Conservation (phyloP, 2,113 vertebrate species). For the Vidua macroura region DNA sequence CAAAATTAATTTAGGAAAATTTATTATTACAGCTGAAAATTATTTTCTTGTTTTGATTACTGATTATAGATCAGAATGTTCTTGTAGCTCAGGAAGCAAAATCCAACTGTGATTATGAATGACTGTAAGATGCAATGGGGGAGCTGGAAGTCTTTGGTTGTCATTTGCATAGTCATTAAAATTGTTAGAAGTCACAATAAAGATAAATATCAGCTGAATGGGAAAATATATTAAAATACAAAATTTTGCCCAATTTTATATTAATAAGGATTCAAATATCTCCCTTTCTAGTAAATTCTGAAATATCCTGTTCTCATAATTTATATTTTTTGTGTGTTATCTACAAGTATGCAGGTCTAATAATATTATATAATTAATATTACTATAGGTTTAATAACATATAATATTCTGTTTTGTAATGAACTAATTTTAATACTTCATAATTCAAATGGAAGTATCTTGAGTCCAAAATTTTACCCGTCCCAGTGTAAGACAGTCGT, state of each 20-base stretch:
- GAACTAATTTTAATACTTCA: background rate
- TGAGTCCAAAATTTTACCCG: background rate
- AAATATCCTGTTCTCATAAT: background rate
- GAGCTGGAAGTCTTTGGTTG: background rate
- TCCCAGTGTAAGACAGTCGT: background rate
- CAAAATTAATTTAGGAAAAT: background rate
- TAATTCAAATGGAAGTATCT: background rate
- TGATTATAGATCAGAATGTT: background rate
- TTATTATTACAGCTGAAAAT: background rate
- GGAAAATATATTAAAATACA: background rate
- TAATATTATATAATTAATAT: background rate
- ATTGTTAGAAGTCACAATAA: background rate
- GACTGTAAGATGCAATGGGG: background rate
- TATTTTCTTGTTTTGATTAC: background rate
- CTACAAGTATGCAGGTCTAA: background rate
- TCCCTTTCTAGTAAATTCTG: background rate
- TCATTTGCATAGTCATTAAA: background rate
- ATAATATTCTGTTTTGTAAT: background rate
- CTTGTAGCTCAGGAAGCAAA: background rate
- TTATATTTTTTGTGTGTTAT: background rate
- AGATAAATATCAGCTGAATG: background rate
- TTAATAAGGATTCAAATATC: background rate
- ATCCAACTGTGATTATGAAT: background rate
- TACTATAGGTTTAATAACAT: background rate
- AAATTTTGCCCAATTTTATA: background rate